Base-by-base conservation (phyloP, 1,140 invertebrate species). In the Aphidius gifuensis region DNA sequence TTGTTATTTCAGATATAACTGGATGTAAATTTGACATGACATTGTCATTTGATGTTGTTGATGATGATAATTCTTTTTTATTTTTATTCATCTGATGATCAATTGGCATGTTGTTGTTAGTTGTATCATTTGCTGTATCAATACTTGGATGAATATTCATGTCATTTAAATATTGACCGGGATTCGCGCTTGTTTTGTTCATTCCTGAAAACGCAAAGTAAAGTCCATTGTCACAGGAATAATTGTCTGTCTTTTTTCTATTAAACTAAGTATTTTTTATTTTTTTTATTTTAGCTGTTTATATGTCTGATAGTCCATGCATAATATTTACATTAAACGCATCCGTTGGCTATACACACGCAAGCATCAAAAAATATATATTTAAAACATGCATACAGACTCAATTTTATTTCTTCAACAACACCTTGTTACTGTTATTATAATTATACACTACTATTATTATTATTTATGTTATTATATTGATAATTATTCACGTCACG, bases 131-230 rank as follows among this genome's bases (percentile, higher is more conserved):
- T 51, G 23, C 4, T 32, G 23, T 32, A 32, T 68, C 70, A 58
- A 66, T 61, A 64, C 65, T 43, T 61, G 61, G 66, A 60, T 62
- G 71, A 61, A 66, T 58, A 61, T 69, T 68, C 60, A 58, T 49
- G 58, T 76, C 68, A 65, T 67, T 67, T 59, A 72, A 62, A 60
- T 74, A 66, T 54, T 75, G 72, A 51, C 74, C 71, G 51, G 68
- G 62, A 44, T 67, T 71, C 71, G 71, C 68, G 69, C 68, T 32
- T 64, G 75, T 75, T 66, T 62, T 61, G 69, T 78, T 76, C 67
- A 67, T 76, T 72, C 79, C 79, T 81, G 79, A 67, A 81, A 55
- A 80, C 68, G 65, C 23, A 32, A 32, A 78, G 69, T 66, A 80
- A 80, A 80, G 71, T 72, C 77, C 62, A 76, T 68, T 68, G 73